A percentile compares a stretch with the other conserved stretches of the same genome.
Evolutionary conservation across 2,888 invertebrate genomes (phyloP).

Genomic region (Heliconius sara): DNA sequence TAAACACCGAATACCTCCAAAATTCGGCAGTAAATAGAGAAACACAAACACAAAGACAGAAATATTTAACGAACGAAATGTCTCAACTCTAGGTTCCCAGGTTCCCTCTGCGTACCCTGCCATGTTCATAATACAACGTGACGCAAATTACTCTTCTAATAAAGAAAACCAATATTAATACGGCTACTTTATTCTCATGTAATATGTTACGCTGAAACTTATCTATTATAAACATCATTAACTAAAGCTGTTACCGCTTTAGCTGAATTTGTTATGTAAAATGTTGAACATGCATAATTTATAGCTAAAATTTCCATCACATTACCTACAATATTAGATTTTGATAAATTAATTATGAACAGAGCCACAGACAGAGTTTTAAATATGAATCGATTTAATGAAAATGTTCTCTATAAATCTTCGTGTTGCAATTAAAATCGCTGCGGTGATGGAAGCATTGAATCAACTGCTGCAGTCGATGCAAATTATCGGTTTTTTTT

Average conservation of each 20-base stretch:
- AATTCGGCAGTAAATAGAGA: not conserved
- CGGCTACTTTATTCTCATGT: not conserved
- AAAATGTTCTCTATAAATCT: constrained; percentile 31
- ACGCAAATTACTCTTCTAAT: too few species aligned
- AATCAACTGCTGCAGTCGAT: constrained; percentile 55
- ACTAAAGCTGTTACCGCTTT: constrained; percentile 21
- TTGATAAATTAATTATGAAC: not conserved
- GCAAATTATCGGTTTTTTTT: constrained; percentile 56
- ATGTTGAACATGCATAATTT: constrained; percentile 14
- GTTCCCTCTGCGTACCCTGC: not conserved
- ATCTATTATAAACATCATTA: constrained; percentile 21
- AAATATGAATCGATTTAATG: constrained; percentile 27
- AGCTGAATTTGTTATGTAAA: constrained; percentile 18
- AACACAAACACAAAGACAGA: too few species aligned
- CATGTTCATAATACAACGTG: not conserved
- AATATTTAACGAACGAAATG: not conserved
- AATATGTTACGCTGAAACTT: constrained; percentile 5
- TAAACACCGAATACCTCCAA: not conserved
- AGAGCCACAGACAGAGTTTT: constrained; percentile 18
- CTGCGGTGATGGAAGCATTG: constrained; percentile 46
- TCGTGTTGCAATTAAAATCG: constrained; percentile 42
- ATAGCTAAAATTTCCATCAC: constrained; percentile 9
- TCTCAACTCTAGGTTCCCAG: not conserved
- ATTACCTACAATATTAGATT: constrained; percentile 13
- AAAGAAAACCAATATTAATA: not conserved